Base-by-base conservation (phyloP, 2,888 invertebrate genomes). In the Abrostola triplasia region DNA sequence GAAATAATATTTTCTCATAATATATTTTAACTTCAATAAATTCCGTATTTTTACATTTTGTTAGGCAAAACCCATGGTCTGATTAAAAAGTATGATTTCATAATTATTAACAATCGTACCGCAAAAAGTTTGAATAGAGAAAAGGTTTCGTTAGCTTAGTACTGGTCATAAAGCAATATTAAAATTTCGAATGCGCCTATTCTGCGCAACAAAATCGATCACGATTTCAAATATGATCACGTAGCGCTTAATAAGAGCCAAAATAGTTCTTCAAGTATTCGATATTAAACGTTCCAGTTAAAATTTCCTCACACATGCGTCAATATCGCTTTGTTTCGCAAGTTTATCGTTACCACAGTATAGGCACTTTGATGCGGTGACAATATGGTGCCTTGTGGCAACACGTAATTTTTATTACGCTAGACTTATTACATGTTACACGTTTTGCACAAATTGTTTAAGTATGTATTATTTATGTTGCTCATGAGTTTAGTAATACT, bases 201-300 rank as follows among this genome's bases (percentile, higher is more conserved):
- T 76, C 71, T 70, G 79, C 73, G 80, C 74, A 82, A 81, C 64
- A 64, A 73, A 24, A 81, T 79, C 79, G 72, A 84, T 82, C 78
- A 76, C 60, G 70, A 77, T 79, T 77, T 63, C 76, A 79, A 84
- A 85, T 77, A 75, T 76, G 69, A 77, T 81, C 82, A 77, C 73
- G 81, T 82, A 79, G 73, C 71, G 66, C 69, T 42, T 67, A 67
- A 76, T 71, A 73, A 66, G 64, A 67, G 64, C 61, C 59, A 59
- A 79, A 77, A 77, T 77, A 70, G 77, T 66, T 72, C 60, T 71
- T 64, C 63, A 72, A 78, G 73, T 78, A 73, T 73, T 63, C 59
- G 64, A 71, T 76, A 73, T 70, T 62, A 61, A 61, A 70, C 56
- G 74, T 54, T 59, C 58, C 67, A 64, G 66, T 63, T 71, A 60